Percentiles rank a stretch among this genome's conserved stretches.
These are phyloP conservation scores for Agapostemon virescens DNA, from an alignment of 2,888 invertebrate genomes.

Conservation along the genomic window DNA sequence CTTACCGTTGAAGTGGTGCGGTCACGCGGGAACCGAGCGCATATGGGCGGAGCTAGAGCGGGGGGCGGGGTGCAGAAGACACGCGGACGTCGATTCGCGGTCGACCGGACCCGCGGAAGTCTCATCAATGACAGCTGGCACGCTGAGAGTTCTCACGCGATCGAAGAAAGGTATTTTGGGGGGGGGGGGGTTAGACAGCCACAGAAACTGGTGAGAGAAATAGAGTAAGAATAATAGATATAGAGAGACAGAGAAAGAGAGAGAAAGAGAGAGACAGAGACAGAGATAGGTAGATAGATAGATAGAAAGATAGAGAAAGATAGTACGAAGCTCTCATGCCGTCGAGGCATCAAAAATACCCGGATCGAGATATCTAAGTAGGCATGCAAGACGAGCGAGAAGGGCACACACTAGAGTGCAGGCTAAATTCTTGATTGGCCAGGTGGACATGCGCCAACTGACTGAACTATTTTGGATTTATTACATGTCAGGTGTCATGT, in stretches of 20 bases:
- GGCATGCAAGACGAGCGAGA: conserved; percentile 76
- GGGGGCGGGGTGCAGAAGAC: conserved; percentile 37
- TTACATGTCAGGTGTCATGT: conserved; percentile 66
- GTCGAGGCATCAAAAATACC: conserved; percentile 59
- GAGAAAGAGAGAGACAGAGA: conserved; percentile 7
- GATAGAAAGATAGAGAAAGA: conserved; percentile 32
- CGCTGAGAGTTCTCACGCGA: conserved; percentile 58
- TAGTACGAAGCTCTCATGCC: conserved; percentile 65
- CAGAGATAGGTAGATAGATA: conserved; percentile 33
- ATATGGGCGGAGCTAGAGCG: conserved; percentile 9
- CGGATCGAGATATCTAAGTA: conserved; percentile 68
- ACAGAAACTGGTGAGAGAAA: conserved; percentile 26
- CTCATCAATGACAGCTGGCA: conserved; percentile 60
- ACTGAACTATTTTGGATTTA: conserved; percentile 66
- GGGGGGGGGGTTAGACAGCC: conserved; percentile 13
- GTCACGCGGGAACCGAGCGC: not conserved
- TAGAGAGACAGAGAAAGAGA: conserved; percentile 28
- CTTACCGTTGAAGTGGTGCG: conserved; percentile 30
- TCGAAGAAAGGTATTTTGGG: conserved; percentile 36
- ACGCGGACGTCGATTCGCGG: conserved; percentile 33
- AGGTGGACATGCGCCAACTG: conserved; percentile 79
- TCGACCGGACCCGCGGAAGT: conserved; percentile 43
- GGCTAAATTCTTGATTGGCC: conserved; percentile 74
- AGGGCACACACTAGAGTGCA: conserved; percentile 79
- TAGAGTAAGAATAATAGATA: conserved; percentile 29